Evolutionary conservation across 2,113 vertebrate genomes (phyloP), one percentile per base, ranked within the genome.

Genomic region (Nothocercus julius): DNA sequence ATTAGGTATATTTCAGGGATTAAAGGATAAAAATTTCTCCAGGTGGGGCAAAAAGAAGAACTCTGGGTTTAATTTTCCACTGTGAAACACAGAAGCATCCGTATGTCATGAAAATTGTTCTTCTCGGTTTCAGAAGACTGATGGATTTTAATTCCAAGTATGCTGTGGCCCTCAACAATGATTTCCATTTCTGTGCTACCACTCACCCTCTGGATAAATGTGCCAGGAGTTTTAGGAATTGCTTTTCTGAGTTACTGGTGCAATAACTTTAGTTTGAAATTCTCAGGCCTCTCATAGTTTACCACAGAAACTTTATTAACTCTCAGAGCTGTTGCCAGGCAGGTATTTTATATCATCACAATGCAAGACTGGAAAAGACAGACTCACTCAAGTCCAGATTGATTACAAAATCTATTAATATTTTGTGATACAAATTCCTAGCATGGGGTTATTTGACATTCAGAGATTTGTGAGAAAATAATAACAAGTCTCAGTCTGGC

Each of bases 181-280:
- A 98, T 97, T 98, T 98, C 97, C 97, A 97, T 97, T 98, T 98
- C 92, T 93, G 54, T 97, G 87, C 91, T 97, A 96, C 94, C 70
- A 76, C 95, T 94, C 95, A 96, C 96, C 97, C 95, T 97, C 97
- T 97, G 97, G 97, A 98, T 98, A 97, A 97, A 98, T 96, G 96
- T 97, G 96, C 97, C 96, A 97, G 95, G 89, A 97, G 92, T 97
- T 98, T 98, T 97, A 98, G 97, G 97, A 97, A 98, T 98, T 98
- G 96, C 96, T 98, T 97, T 98, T 97, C 97, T 98, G 98, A 98
- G 97, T 98, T 98, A 98, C 97, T 51, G 91, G 97, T 95, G 97
- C 97, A 98, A 98, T 98, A 98, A 98, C 95, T 98, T 98, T 92
- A 96, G 95, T 97, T 97, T 96, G 91, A 98, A 98, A 98, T 96